Evolutionary conservation across 1,140 invertebrate species (phyloP).

Genomic region (Acromyrmex heyeri): DNA sequence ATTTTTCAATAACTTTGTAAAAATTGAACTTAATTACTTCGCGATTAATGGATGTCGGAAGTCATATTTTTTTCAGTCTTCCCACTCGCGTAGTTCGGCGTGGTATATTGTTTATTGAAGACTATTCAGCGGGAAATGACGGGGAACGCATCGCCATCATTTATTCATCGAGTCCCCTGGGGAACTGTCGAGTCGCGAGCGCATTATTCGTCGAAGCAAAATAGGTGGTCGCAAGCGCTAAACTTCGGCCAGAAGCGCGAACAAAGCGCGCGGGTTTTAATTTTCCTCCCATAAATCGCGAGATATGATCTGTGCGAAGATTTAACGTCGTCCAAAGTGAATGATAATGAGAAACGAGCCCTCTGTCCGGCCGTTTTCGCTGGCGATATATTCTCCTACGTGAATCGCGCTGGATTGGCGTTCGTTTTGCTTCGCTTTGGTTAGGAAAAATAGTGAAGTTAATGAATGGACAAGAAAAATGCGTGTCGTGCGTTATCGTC

Average conservation of each 20-base stretch:
- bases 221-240: constrained; percentile 46
- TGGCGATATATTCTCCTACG: constrained; percentile 9
- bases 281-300: constrained; percentile 49
- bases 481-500: neutral
- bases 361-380: constrained; percentile 19
- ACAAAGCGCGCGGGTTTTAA: constrained; percentile 43
- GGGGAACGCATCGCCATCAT: constrained; percentile 34
- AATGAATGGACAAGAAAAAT: neutral
- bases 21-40: constrained; percentile 39
- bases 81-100: neutral
- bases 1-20: constrained; percentile 6
- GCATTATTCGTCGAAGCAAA: constrained; percentile 45
- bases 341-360: constrained; percentile 53
- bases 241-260: constrained; percentile 39
- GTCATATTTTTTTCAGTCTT: constrained; percentile 20
- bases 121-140: constrained; percentile 53
- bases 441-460: constrained; percentile 29
- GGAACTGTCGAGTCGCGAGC: constrained; percentile 30
- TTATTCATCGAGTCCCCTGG: constrained; percentile 44
- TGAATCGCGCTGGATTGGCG: neutral
- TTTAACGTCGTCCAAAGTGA: constrained; percentile 47
- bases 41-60: constrained; percentile 23
- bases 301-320: constrained; percentile 49
- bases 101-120: constrained; percentile 51
- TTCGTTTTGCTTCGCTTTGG: neutral